Percentiles rank a stretch among this genome's conserved stretches.
Evolutionary conservation across 1,140 invertebrate genomes (phyloP).

Genomic region (Hypothenemus hampei): DNA sequence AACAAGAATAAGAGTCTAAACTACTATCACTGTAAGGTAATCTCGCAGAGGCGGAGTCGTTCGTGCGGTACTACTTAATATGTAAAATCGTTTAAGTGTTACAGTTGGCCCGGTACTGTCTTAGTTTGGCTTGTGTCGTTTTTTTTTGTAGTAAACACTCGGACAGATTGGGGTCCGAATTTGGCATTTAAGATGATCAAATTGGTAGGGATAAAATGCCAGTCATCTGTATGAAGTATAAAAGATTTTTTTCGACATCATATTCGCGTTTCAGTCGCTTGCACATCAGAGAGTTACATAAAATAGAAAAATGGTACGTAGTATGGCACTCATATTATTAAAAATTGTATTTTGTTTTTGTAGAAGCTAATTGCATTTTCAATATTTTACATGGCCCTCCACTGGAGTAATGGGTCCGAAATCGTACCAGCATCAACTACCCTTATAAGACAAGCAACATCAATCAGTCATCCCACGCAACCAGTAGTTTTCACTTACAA

Average conservation of each 20-base stretch:
- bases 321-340: too few species aligned
- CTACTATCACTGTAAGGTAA: conserved; percentile 11
- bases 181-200: conserved; percentile 10
- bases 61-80: background rate
- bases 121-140: too few species aligned
- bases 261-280: background rate
- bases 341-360: too few species aligned
- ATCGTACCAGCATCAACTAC: conserved; percentile 17
- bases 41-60: conserved; percentile 7
- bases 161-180: too few species aligned
- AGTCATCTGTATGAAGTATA: background rate
- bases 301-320: too few species aligned
- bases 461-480: conserved; percentile 7
- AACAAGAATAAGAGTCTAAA: conserved; percentile 2
- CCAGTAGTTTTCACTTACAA: background rate
- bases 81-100: too few species aligned
- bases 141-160: too few species aligned
- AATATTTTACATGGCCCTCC: too few species aligned
- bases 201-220: conserved; percentile 9
- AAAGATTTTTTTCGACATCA: background rate
- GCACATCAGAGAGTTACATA: too few species aligned
- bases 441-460: conserved; percentile 2
- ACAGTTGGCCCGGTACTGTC: too few species aligned
- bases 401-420: too few species aligned
- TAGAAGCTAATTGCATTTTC: too few species aligned